phyloP scores from a whole-genome alignment of 2,113 vertebrate genomes.

The Hylia prasina region DNA sequence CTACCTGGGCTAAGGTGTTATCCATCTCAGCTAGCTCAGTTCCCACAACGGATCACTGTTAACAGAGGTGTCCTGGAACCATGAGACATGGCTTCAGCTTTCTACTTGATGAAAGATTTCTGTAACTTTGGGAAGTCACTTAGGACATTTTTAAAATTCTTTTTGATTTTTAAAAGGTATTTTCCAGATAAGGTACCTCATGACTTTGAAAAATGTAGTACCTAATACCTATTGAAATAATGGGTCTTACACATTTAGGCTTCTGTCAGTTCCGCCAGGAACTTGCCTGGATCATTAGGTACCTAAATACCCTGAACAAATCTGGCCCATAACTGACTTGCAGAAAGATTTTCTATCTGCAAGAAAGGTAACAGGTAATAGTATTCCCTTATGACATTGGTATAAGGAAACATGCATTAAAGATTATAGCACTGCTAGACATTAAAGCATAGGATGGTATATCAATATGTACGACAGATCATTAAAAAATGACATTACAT shows the following conservation, averaged over 20 bases:
- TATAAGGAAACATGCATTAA: background rate
- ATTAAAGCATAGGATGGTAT: background rate
- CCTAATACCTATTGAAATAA: conserved; percentile 11
- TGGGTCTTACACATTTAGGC: background rate
- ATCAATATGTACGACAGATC: background rate
- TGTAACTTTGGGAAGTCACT: background rate
- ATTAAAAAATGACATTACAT: background rate
- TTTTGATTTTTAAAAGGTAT: background rate
- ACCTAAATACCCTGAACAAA: background rate
- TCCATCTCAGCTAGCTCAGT: background rate
- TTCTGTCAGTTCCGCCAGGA: background rate
- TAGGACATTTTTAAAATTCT: background rate
- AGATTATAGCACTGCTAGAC: background rate
- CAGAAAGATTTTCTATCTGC: background rate
- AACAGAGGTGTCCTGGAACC: background rate
- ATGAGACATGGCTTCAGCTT: background rate
- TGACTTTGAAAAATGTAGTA: background rate
- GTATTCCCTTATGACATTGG: background rate
- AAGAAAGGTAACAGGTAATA: background rate
- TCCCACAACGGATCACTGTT: background rate
- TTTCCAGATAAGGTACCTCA: background rate
- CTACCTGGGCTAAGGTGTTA: background rate
- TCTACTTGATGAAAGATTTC: background rate
- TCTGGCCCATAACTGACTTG: background rate
- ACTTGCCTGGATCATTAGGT: background rate